phyloP scores from a whole-genome alignment of 2,797 vertebrate species.

The Rhynchonycteris naso region DNA sequence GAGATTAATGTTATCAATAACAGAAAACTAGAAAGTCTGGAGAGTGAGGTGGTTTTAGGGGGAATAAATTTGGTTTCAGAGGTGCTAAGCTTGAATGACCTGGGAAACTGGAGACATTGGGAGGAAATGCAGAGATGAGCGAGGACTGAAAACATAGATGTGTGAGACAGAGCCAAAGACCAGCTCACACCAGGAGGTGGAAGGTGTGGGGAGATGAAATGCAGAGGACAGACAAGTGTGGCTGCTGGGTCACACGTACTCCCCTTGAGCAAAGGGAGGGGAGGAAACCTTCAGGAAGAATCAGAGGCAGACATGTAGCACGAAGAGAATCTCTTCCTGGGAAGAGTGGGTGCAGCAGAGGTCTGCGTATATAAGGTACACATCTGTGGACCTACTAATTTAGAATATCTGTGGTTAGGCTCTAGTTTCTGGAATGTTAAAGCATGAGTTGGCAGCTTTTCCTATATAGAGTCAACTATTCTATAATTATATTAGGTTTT shows the following conservation, averaged over 20 bases:
- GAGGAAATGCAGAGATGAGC: not conserved
- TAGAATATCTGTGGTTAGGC: not conserved
- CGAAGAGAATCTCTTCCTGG: not conserved
- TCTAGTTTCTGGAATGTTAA: not conserved
- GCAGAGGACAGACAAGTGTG: not conserved
- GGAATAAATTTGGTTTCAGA: conserved; percentile 29
- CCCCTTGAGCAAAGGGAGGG: not conserved
- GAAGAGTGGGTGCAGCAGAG: accelerated
- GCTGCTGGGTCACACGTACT: accelerated
- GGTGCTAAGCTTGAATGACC: not conserved
- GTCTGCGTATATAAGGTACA: not conserved
- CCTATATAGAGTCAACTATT: not conserved
- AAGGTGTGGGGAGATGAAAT: not conserved
- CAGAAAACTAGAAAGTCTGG: not conserved
- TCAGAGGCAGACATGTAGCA: not conserved
- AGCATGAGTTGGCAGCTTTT: not conserved
- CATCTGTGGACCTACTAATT: not conserved
- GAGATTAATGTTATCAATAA: conserved; percentile 62
- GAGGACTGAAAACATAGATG: not conserved
- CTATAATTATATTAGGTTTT: not conserved
- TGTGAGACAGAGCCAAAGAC: not conserved
- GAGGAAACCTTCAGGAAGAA: not conserved
- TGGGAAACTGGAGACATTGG: not conserved
- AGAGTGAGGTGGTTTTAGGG: not conserved
- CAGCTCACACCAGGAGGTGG: not conserved